Percentiles rank a stretch among this genome's conserved stretches.
These are phyloP conservation scores for Anoplolepis gracilipes DNA, from an alignment of 1,140 invertebrate genomes.

Conservation along the genomic window DNA sequence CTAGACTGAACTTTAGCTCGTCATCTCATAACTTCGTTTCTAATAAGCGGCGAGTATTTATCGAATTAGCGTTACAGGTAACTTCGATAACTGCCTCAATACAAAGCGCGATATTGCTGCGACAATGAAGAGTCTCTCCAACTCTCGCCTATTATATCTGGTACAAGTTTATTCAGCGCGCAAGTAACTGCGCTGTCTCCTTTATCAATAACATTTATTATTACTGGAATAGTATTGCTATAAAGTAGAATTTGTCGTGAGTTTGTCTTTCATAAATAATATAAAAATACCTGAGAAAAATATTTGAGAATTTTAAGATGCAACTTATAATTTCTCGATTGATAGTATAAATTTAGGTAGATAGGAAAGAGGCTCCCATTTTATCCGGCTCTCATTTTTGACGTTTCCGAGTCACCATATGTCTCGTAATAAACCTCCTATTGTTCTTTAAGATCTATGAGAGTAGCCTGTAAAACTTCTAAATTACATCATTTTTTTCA, in stretches of 20 bases:
- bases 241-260: neutral
- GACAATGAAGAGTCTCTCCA: constrained; percentile 39
- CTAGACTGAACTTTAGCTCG: constrained; percentile 44
- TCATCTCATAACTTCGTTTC: constrained; percentile 47
- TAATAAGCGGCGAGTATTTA: constrained; percentile 61
- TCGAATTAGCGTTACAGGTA: constrained; percentile 62
- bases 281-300: neutral
- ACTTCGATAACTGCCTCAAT: constrained; percentile 58
- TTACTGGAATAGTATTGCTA: constrained; percentile 19
- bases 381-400: constrained; percentile 66
- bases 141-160: constrained; percentile 24
- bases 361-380: too few species aligned
- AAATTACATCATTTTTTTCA: constrained; percentile 38
- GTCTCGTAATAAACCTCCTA: constrained; percentile 28
- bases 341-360: too few species aligned
- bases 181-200: neutral
- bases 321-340: neutral
- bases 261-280: neutral
- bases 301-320: neutral
- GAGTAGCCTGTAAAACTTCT: constrained; percentile 15
- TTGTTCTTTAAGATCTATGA: constrained; percentile 10
- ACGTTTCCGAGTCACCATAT: constrained; percentile 36
- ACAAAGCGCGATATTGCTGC: constrained; percentile 51
- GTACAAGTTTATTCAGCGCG: constrained; percentile 12
- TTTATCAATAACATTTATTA: constrained; percentile 12